Evolutionary conservation across 2,797 vertebrate species (phyloP).

Genomic region (Gallirallus australis): DNA sequence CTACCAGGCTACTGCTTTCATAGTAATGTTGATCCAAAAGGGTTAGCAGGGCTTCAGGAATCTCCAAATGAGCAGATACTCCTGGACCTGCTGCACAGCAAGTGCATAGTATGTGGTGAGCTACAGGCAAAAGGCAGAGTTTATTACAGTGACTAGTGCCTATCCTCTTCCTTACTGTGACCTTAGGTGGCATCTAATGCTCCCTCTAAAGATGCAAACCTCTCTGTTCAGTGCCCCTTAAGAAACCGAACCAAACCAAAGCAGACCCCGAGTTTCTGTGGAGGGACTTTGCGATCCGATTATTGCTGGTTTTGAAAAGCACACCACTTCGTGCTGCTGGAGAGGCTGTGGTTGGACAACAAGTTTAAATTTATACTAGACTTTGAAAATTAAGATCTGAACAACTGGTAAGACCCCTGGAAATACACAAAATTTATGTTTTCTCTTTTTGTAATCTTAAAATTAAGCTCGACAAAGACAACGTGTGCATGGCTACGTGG

Average conservation of each 20-base stretch:
- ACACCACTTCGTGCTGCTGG: neutral
- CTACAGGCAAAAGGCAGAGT: neutral
- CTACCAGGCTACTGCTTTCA: conserved; percentile 5
- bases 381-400: neutral
- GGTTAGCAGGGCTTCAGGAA: neutral
- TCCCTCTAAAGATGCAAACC: neutral
- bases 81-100: neutral
- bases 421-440: neutral
- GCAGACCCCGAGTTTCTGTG: neutral
- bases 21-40: neutral
- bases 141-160: neutral
- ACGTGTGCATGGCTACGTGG: accelerated
- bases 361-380: neutral
- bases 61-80: neutral
- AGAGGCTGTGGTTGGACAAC: neutral
- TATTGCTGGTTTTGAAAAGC: conserved; percentile 12
- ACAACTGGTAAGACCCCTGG: neutral
- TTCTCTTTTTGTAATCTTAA: neutral
- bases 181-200: neutral
- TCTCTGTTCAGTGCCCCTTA: neutral
- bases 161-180: neutral
- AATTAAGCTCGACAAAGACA: conserved; percentile 3
- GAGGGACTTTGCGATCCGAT: neutral
- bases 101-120: neutral
- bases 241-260: neutral